Evolutionary conservation across 1,140 invertebrate species (phyloP).

Genomic region (Papilio polytes): DNA sequence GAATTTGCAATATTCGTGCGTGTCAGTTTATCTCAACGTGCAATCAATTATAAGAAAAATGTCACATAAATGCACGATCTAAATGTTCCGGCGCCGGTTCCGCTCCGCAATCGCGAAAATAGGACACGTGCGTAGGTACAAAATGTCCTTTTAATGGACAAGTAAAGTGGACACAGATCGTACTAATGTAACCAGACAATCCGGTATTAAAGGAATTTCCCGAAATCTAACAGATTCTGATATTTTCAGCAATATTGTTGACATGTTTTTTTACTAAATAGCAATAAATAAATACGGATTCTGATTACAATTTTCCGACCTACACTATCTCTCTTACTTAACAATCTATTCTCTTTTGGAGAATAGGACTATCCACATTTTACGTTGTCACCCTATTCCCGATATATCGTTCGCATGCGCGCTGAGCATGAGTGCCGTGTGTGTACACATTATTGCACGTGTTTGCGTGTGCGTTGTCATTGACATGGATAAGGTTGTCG

Average conservation of each 20-base stretch:
- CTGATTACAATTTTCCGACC: background rate
- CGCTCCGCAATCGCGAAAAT: constrained; percentile 11
- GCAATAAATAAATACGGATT: background rate
- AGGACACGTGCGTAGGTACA: constrained; percentile 6
- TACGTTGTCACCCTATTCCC: background rate
- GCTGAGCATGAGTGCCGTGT: constrained; percentile 38
- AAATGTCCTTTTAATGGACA: constrained; percentile 32
- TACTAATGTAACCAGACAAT: background rate
- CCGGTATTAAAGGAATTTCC: background rate
- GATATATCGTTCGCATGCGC: constrained; percentile 9
- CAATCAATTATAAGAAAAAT: background rate
- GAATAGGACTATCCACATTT: constrained; percentile 11
- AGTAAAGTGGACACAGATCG: constrained; percentile 20
- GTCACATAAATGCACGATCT: background rate
- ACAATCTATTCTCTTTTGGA: background rate
- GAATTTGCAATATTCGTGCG: background rate
- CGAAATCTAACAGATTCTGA: background rate
- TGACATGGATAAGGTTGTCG: constrained; percentile 70
- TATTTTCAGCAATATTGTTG: background rate
- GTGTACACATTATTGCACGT: constrained; percentile 40
- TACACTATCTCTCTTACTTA: background rate
- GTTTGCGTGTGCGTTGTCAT: constrained; percentile 53
- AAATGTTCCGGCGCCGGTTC: constrained; percentile 13
- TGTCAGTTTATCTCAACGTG: background rate
- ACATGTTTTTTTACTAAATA: background rate